These are phyloP conservation scores for Drosophila ochracea DNA, from an alignment of 2,888 invertebrate genomes.

Conservation along the genomic window DNA sequence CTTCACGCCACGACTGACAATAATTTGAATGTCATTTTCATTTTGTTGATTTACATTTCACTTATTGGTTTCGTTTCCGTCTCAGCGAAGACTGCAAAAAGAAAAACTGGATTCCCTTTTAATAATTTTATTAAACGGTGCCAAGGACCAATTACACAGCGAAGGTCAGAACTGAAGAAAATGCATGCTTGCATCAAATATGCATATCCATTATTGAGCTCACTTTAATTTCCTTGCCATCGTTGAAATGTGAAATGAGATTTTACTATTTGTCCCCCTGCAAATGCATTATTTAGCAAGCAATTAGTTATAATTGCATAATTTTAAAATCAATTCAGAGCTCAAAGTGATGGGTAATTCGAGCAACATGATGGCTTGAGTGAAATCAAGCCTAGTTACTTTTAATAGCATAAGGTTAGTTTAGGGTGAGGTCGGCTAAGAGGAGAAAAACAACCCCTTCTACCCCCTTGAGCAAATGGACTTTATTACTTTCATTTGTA, in stretches of 20 bases:
- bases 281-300: conserved; percentile 6
- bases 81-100: conserved; percentile 39
- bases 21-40: conserved; percentile 65
- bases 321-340: not conserved
- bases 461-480: not conserved
- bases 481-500: not conserved
- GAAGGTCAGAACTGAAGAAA: conserved; percentile 36
- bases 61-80: conserved; percentile 49
- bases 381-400: not conserved
- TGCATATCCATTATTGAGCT: conserved; percentile 54
- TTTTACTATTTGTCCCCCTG: not conserved
- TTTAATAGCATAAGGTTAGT: too few species aligned
- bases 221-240: not conserved
- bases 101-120: conserved; percentile 49
- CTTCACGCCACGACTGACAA: conserved; percentile 47
- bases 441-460: too few species aligned
- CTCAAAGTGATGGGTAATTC: not conserved
- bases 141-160: conserved; percentile 47
- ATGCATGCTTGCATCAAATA: conserved; percentile 47
- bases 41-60: conserved; percentile 68
- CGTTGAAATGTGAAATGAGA: conserved; percentile 7
- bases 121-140: conserved; percentile 62
- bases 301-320: not conserved
- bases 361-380: not conserved
- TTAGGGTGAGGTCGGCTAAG: not conserved